phyloP scores from a whole-genome alignment of 2,888 invertebrate species.

The Antitype chi region DNA sequence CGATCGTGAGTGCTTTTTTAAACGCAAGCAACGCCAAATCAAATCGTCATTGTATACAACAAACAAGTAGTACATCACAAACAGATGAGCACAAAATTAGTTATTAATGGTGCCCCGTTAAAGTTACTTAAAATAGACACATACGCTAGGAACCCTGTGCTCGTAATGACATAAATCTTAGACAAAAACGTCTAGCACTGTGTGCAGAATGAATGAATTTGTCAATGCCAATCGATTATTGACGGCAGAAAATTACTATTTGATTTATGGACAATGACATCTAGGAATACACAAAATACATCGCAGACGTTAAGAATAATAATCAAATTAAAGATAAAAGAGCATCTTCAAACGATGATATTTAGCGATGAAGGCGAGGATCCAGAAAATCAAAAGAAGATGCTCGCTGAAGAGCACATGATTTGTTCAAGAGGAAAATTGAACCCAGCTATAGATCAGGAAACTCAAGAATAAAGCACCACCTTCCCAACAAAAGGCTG shows the following conservation, averaged over 20 bases:
- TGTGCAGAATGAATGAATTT: conserved; percentile 40
- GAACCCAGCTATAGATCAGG: not conserved
- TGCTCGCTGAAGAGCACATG: not conserved
- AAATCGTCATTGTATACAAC: conserved; percentile 4
- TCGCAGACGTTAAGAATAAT: not conserved
- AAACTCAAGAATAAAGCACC: conserved; percentile 35
- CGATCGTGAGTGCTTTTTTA: not conserved
- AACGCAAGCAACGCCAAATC: not conserved
- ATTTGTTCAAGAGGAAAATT: conserved; percentile 4
- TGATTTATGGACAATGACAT: conserved; percentile 34
- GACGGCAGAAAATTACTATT: conserved; percentile 39
- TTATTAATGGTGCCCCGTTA: conserved; percentile 48
- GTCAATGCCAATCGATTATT: conserved; percentile 48
- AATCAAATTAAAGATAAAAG: not conserved
- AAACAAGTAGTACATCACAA: conserved; percentile 38
- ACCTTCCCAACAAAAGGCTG: conserved; percentile 45
- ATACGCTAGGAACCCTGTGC: conserved; percentile 17
- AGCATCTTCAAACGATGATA: not conserved
- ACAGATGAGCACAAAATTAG: conserved; percentile 44
- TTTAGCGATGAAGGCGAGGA: not conserved
- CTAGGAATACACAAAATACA: conserved; percentile 1
- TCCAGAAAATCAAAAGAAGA: conserved; percentile 12
- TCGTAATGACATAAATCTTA: conserved; percentile 38
- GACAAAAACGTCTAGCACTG: conserved; percentile 37
- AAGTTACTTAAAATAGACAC: conserved; percentile 46